Percentiles rank a stretch among this genome's conserved stretches.
phyloP scores from a whole-genome alignment of 2,888 invertebrate species.

The Cataglyphis altisquamis region DNA sequence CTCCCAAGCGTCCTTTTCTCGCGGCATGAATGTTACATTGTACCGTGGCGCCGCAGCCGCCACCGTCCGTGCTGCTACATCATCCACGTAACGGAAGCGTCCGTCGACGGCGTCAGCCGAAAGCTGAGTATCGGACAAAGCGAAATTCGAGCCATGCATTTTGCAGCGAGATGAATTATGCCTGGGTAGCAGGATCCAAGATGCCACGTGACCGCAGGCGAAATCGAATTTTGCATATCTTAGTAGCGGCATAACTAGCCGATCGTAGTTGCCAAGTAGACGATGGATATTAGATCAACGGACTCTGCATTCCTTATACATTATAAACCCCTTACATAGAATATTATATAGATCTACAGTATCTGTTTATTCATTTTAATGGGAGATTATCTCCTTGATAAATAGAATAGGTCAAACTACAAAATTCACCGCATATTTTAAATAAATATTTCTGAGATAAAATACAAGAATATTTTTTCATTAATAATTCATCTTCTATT shows the following conservation, averaged over 20 bases:
- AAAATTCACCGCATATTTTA: neutral
- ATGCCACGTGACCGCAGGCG: slow-evolving; percentile 31
- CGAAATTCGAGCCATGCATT: slow-evolving; percentile 31
- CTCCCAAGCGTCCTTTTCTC: slow-evolving; percentile 9
- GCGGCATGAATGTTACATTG: slow-evolving; percentile 34
- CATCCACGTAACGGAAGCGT: slow-evolving; percentile 17
- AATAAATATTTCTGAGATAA: neutral
- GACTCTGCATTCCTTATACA: neutral
- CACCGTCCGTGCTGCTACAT: neutral
- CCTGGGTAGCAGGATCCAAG: neutral
- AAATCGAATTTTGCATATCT: slow-evolving; percentile 55
- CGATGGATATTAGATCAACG: slow-evolving; percentile 27
- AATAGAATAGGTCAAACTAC: neutral
- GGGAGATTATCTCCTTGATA: neutral
- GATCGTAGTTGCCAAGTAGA: slow-evolving; percentile 19
- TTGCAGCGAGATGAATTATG: slow-evolving; percentile 41
- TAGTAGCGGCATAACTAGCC: slow-evolving; percentile 33
- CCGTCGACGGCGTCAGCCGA: slow-evolving; percentile 27
- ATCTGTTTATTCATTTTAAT: neutral
- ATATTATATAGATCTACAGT: neutral
- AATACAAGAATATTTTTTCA: neutral
- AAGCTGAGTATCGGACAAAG: slow-evolving; percentile 34
- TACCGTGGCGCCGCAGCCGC: neutral
- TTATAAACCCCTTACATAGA: slow-evolving; percentile 9
- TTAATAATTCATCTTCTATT: neutral